Conservation (phyloP, 2,888 invertebrate species). For the Rhogogaster chlorosoma region DNA sequence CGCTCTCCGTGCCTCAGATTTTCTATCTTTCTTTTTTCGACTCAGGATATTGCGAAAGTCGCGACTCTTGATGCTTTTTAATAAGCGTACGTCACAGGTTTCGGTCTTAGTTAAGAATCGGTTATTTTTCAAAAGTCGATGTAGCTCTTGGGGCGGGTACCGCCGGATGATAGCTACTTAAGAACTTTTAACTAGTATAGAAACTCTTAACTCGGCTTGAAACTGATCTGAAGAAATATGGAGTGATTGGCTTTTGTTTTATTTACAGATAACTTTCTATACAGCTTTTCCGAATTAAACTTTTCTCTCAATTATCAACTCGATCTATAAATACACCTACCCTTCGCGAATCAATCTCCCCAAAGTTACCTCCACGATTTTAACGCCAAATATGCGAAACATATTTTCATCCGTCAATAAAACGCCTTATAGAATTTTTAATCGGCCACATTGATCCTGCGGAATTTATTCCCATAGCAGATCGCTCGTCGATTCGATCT, state of each 20-base stretch:
- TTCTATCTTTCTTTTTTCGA: not conserved
- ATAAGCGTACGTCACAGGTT: not conserved
- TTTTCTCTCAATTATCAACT: constrained; percentile 6
- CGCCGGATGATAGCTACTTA: constrained; percentile 4
- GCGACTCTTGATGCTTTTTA: not conserved
- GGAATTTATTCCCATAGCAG: not conserved
- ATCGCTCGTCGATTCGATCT: not conserved
- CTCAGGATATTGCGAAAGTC: not conserved
- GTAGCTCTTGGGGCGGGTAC: not conserved
- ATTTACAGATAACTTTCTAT: not conserved
- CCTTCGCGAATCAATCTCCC: not conserved
- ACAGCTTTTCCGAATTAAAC: not conserved
- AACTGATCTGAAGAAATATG: not conserved
- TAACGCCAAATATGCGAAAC: too few species aligned
- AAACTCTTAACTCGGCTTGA: not conserved
- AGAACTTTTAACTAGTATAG: constrained; percentile 19
- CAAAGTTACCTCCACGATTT: not conserved
- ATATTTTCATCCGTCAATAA: not conserved
- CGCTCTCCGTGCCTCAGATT: not conserved
- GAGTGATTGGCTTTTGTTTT: constrained; percentile 5
- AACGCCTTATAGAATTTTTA: not conserved
- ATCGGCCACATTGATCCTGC: not conserved
- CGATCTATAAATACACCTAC: not conserved
- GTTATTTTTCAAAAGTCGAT: not conserved
- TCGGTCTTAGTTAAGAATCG: not conserved